Evolutionary conservation across 2,113 vertebrate genomes (phyloP).

Genomic region (Xenopus borealis): DNA sequence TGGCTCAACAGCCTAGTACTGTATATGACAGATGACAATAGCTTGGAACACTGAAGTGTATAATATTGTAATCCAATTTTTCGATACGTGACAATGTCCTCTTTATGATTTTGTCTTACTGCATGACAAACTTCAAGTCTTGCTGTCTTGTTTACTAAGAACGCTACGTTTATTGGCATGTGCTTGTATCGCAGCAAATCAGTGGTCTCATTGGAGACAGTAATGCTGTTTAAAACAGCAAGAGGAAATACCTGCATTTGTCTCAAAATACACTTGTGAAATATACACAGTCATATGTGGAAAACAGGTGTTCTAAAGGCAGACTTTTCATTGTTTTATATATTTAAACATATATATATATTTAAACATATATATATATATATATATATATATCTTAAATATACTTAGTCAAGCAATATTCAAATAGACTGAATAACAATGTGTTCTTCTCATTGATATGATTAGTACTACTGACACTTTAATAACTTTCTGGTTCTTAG

Average conservation of each 20-base stretch:
- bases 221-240: no score
- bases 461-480: constrained; percentile 68
- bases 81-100: constrained; percentile 62
- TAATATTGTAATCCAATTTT: constrained; percentile 69
- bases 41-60: constrained; percentile 63
- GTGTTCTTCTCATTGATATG: constrained; percentile 70
- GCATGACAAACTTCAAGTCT: constrained; percentile 54
- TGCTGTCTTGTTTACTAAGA: no score
- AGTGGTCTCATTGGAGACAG: no score
- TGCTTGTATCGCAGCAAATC: no score
- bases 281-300: no score
- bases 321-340: no score
- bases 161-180: no score
- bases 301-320: no score
- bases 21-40: constrained; percentile 56
- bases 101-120: constrained; percentile 63
- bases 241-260: no score
- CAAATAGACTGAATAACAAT: constrained; percentile 70
- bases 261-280: no score
- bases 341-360: neutral
- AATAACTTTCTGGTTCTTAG: constrained; percentile 62
- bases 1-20: constrained; percentile 57
- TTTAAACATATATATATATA: neutral
- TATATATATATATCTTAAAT: neutral
- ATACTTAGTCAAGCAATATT: neutral